Conservation (phyloP, 2,888 invertebrate species). For the Salticus scenicus region DNA sequence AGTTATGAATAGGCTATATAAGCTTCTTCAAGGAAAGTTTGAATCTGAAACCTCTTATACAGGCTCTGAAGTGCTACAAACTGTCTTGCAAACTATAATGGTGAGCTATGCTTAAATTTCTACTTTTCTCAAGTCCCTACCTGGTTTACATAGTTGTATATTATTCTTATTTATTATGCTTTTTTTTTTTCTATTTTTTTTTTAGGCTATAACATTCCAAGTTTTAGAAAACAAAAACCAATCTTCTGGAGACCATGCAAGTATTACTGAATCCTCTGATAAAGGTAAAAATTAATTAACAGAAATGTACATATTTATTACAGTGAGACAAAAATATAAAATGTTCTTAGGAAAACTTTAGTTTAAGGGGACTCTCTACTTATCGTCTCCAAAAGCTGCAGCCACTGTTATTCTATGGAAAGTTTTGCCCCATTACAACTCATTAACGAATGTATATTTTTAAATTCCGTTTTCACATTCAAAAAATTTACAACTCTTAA, state of each 20-base stretch:
- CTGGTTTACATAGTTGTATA: too few species aligned
- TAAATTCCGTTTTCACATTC: too few species aligned
- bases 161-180: neutral
- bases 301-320: too few species aligned
- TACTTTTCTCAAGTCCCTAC: neutral
- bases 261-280: conserved; percentile 31
- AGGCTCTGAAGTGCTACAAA: conserved; percentile 52
- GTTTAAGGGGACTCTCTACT: too few species aligned
- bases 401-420: too few species aligned
- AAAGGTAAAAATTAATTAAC: neutral
- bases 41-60: conserved; percentile 34
- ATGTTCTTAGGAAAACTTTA: too few species aligned
- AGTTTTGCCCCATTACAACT: too few species aligned
- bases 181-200: neutral
- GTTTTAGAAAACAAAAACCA: conserved; percentile 39
- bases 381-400: too few species aligned
- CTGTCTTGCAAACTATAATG: conserved; percentile 39
- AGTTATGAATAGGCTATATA: conserved; percentile 55
- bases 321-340: too few species aligned
- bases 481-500: too few species aligned
- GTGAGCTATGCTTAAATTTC: conserved; percentile 15
- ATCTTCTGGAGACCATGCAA: neutral
- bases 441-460: too few species aligned
- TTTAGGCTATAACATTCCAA: conserved; percentile 51
- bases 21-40: conserved; percentile 54